Conservation (phyloP, 2,113 vertebrate genomes). For the Baryphthengus martii region DNA sequence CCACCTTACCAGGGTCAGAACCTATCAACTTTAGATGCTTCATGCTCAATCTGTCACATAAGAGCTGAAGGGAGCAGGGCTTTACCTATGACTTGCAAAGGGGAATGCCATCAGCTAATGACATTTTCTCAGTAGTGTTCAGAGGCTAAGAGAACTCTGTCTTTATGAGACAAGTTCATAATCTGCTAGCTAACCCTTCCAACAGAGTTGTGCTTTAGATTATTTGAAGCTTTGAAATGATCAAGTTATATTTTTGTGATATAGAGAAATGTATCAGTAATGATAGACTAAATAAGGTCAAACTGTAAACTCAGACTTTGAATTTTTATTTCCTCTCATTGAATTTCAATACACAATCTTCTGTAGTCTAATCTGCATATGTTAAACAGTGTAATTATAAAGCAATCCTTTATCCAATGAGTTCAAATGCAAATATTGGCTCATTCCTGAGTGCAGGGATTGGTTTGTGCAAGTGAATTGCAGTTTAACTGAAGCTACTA, state of each 20-base stretch:
- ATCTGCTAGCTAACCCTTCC: slow-evolving; percentile 14
- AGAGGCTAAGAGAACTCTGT: not conserved
- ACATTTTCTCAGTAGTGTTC: not conserved
- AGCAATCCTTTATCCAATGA: slow-evolving; percentile 49
- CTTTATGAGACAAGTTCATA: not conserved
- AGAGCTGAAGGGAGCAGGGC: not conserved
- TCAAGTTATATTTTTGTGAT: slow-evolving; percentile 6
- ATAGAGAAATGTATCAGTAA: slow-evolving; percentile 1
- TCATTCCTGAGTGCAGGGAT: slow-evolving; percentile 40
- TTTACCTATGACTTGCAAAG: slow-evolving; percentile 43
- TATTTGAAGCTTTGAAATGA: slow-evolving; percentile 23
- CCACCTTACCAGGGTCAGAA: not conserved
- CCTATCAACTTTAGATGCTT: not conserved
- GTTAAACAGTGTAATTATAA: slow-evolving; percentile 68
- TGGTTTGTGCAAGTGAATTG: slow-evolving; percentile 47
- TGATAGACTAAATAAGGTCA: slow-evolving; percentile 7
- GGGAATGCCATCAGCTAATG: not conserved
- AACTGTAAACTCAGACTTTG: slow-evolving; percentile 39
- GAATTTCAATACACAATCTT: slow-evolving; percentile 44
- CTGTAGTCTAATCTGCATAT: slow-evolving; percentile 67
- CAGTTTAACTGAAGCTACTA: slow-evolving; percentile 48
- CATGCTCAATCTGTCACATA: not conserved
- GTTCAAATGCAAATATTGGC: slow-evolving; percentile 75
- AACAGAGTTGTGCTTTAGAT: not conserved
- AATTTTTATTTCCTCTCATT: slow-evolving; percentile 49